Evolutionary conservation across 2,797 vertebrate species (phyloP), one percentile per base, ranked within the genome.

Genomic region (Pseudopleuronectes americanus): DNA sequence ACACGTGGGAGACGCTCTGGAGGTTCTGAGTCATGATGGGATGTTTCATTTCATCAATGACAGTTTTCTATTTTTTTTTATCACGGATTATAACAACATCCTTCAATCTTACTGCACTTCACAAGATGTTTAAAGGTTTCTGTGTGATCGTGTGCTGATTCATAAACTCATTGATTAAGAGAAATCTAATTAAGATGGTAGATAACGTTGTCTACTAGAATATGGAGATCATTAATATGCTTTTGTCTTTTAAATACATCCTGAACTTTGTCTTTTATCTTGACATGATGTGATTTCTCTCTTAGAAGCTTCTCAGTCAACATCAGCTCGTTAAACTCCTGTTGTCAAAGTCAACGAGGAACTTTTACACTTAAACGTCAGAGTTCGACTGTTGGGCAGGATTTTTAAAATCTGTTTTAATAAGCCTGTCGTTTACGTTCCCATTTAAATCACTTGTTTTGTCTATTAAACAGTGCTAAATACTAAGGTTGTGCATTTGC

Each of bases 21-120:
- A 85, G 76, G 56, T 61, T 61, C 69, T 12, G 0, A 49, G 6
- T 21, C 52, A 64, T 62, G 71, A 59, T 64, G 38, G 6, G 16
- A 57, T 19, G 14, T 60, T 81, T 71, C 23, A 8, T 63, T 5
- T 12, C 31, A 64, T 19, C 54, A 52, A 23, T 13, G 28, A 23
- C 45, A 26, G 13, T 13, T 71, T 16, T 45, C 17, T 83, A 53
- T 17, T 19, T 33, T 10, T 10, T 22, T 51, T 23, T 12, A 23
- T 54, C 6, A 17, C 61, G 9, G 17, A 17, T 6, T 17, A 1
- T 5, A 22, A 36, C 14, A 52, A 16, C 24, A 23, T 36, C 28
- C 14, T 17, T 19, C 8, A 12, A 38, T 52, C 23, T 43, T 9
- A n/a, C 16, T 24, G 14, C 10, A 1, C 31, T 13, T 22, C 9